Evolutionary conservation across 2,888 invertebrate genomes (phyloP).

Genomic region (Cordylochernes scorpioides): DNA sequence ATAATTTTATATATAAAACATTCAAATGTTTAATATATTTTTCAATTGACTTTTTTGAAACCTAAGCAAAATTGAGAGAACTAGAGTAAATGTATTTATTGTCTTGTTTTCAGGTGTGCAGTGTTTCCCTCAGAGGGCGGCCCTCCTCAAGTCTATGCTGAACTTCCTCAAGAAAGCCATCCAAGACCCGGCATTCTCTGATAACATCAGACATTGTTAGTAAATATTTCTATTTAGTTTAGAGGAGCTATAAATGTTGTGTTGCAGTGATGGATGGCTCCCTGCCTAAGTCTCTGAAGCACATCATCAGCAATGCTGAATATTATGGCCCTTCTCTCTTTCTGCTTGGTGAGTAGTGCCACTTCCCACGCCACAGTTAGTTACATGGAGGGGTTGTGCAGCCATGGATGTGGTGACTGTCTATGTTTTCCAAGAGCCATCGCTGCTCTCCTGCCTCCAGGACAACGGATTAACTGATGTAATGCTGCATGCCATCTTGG

Average conservation of each 20-base stretch:
- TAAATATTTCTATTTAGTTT: constrained; percentile 1
- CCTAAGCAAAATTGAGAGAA: too few species aligned
- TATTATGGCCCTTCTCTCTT: constrained; percentile 66
- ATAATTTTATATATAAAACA: neutral
- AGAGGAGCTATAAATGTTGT: neutral
- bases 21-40: neutral
- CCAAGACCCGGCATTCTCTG: constrained; percentile 44
- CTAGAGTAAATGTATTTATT: too few species aligned
- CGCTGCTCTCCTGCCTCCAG: constrained; percentile 51
- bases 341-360: constrained; percentile 30
- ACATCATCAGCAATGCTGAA: constrained; percentile 59
- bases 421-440: constrained; percentile 46
- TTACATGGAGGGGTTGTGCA: constrained; percentile 13
- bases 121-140: constrained; percentile 53
- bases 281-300: constrained; percentile 43
- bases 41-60: too few species aligned
- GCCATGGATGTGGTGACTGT: constrained; percentile 53
- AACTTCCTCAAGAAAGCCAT: constrained; percentile 67
- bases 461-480: constrained; percentile 58
- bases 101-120: constrained; percentile 16
- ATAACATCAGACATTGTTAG: constrained; percentile 40
- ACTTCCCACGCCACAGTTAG: neutral
- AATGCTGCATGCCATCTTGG: constrained; percentile 49
- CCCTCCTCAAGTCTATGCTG: constrained; percentile 56
- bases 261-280: constrained; percentile 48